phyloP scores from a whole-genome alignment of 1,140 invertebrate species.

The Paramacrobiotus metropolitanus region DNA sequence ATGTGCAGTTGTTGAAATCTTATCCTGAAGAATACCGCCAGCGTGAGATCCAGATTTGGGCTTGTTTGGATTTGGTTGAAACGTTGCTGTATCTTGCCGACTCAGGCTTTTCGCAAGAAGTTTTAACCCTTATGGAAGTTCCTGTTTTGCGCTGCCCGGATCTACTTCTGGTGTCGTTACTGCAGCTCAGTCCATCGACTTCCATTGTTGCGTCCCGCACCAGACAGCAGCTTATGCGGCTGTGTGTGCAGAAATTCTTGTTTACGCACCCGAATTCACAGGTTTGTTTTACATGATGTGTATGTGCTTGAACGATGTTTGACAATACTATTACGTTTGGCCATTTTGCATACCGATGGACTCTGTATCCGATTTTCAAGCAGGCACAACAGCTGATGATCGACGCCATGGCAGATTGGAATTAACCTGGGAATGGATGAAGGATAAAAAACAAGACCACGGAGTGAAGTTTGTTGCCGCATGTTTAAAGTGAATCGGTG shows the following conservation, averaged over 20 bases:
- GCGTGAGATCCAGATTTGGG: slow-evolving; percentile 48
- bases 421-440: slow-evolving; percentile 58
- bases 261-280: slow-evolving; percentile 25
- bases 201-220: neutral
- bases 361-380: slow-evolving; percentile 29
- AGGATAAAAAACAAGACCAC: slow-evolving; percentile 85
- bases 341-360: no score
- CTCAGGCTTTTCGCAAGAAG: slow-evolving; percentile 30
- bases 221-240: neutral
- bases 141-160: slow-evolving; percentile 80
- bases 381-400: slow-evolving; percentile 37
- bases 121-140: slow-evolving; percentile 46
- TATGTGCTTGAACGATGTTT: no score
- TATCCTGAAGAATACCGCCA: slow-evolving; percentile 67
- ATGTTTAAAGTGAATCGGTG: slow-evolving; percentile 56
- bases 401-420: slow-evolving; percentile 93
- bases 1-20: slow-evolving; percentile 67
- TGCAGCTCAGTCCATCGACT: slow-evolving; percentile 43
- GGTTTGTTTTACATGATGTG: slow-evolving; percentile 67
- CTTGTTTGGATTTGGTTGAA: slow-evolving; percentile 70
- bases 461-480: slow-evolving; percentile 52
- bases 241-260: slow-evolving; percentile 1
- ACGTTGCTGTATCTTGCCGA: slow-evolving; percentile 61
- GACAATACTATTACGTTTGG: no score
- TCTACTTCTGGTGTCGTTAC: slow-evolving; percentile 55